Conservation (phyloP, 2,888 invertebrate species). For the Cryptocephalus primarius region DNA sequence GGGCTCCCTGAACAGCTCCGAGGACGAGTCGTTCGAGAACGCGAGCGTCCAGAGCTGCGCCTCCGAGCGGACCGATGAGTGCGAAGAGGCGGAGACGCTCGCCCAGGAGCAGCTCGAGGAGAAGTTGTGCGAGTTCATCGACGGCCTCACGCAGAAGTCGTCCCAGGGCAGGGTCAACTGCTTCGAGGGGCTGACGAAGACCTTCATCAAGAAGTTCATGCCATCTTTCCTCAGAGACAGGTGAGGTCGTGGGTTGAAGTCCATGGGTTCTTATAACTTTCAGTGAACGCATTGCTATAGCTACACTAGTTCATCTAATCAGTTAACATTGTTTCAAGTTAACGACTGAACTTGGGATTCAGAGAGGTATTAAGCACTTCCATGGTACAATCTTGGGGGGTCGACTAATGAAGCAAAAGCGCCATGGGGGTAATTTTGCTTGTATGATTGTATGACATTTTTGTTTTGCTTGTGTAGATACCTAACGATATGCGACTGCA, state of each 20-base stretch:
- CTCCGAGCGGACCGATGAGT: slow-evolving; percentile 54
- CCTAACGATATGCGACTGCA: slow-evolving; percentile 69
- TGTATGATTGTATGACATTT: too few relatives aligned
- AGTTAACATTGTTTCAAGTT: too few relatives aligned
- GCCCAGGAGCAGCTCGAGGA: slow-evolving; percentile 69
- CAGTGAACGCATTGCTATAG: too few relatives aligned
- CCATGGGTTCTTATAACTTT: neutral
- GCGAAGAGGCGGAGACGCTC: slow-evolving; percentile 44
- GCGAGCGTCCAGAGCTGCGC: slow-evolving; percentile 68
- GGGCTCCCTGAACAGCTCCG: slow-evolving; percentile 33
- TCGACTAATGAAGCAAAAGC: too few relatives aligned
- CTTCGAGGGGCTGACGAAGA: slow-evolving; percentile 59
- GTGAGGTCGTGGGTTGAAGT: slow-evolving; percentile 24
- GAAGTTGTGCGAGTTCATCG: slow-evolving; percentile 76
- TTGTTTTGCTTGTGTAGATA: slow-evolving; percentile 30
- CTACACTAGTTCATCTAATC: too few relatives aligned
- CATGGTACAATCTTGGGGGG: too few relatives aligned
- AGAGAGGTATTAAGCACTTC: too few relatives aligned
- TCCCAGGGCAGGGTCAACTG: slow-evolving; percentile 68
- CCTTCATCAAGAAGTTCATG: slow-evolving; percentile 67
- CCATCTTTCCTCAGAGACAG: slow-evolving; percentile 68
- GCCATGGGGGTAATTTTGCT: too few relatives aligned
- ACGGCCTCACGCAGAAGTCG: slow-evolving; percentile 81
- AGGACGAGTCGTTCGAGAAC: slow-evolving; percentile 66
- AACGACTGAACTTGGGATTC: too few relatives aligned